Evolutionary conservation across 2,888 invertebrate genomes (phyloP), one percentile per base, ranked within the genome.

Genomic region (Perizoma flavofasciatum): DNA sequence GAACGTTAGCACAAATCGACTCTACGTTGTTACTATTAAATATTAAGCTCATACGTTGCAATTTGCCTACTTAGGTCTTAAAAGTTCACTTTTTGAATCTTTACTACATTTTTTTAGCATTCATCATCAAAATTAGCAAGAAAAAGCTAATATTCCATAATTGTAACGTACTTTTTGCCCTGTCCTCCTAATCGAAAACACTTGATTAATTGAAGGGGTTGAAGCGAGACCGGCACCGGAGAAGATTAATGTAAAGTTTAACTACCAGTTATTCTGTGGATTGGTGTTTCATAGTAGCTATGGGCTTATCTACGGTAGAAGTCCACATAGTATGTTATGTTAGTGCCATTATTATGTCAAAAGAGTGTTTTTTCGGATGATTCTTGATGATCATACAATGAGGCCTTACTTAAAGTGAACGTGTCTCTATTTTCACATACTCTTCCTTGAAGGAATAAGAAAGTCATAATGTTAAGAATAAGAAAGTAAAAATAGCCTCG

Each of bases 191-290:
- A 89, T 89, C 89, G 89, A 90, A 88, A 86, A 77, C 73, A 34
- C 65, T 65, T 89, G 89, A 91, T 90, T 89, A 88, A 90, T 89
- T 83, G 87, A 81, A 82, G 79, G 82, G 85, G 83, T 82, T 83
- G 86, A 77, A 80, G 64, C 81, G 69, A 74, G 74, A 75, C 75
- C 80, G 87, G 85, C 88, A 84, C 82, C 85, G 87, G 78, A 79
- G 74, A 84, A 88, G 89, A 89, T 89, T 89, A 85, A 90, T 89
- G 89, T 70, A 58, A 71, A 69, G 67, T 9, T 35, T 7, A 44
- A 47, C 35, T 55, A 32, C 3, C 3, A 6, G 9, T 32, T 34
- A 22, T 37, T 49, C 49, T 55, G 49, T 55, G 48, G 40, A 48
- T 47, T 7, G 6, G 35, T 43, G 35, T 32, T 37, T 6, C 5